Percentiles rank a stretch among this genome's conserved stretches.
phyloP scores from a whole-genome alignment of 1,140 invertebrate species.

The Zaprionus tsacasi region DNA sequence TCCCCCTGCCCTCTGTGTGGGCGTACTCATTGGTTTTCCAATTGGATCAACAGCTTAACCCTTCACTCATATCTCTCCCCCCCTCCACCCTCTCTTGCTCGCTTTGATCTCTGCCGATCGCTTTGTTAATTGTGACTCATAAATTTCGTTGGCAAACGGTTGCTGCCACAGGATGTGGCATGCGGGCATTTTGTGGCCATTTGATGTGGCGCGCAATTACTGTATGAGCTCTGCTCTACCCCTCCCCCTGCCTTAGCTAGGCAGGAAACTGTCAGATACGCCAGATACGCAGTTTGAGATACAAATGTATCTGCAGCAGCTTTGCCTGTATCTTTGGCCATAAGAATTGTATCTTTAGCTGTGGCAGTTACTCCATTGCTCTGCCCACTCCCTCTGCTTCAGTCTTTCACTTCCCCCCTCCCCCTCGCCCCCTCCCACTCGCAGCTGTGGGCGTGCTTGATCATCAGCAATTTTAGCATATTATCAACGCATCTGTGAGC shows the following conservation, averaged over 20 bases:
- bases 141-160: constrained; percentile 77
- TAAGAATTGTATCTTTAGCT: constrained; percentile 43
- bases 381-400: constrained; percentile 15
- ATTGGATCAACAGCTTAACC: background rate
- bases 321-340: constrained; percentile 9
- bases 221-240: constrained; percentile 23
- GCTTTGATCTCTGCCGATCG: constrained; percentile 37
- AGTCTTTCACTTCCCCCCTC: constrained; percentile 28
- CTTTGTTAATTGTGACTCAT: constrained; percentile 57
- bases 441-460: constrained; percentile 79
- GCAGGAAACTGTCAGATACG: constrained; percentile 64
- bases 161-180: constrained; percentile 69
- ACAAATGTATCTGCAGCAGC: constrained; percentile 63
- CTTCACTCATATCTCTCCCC: background rate
- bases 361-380: background rate
- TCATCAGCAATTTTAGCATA: constrained; percentile 81
- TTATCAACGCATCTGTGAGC: constrained; percentile 82
- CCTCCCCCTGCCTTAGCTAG: background rate
- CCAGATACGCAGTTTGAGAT: constrained; percentile 23
- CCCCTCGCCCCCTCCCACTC: background rate
- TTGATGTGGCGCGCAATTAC: constrained; percentile 72
- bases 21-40: background rate
- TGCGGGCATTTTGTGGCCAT: constrained; percentile 54
- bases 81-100: background rate
- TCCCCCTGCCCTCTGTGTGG: background rate